phyloP scores from a whole-genome alignment of 2,113 vertebrate genomes.

The Poecilia latipinna region DNA sequence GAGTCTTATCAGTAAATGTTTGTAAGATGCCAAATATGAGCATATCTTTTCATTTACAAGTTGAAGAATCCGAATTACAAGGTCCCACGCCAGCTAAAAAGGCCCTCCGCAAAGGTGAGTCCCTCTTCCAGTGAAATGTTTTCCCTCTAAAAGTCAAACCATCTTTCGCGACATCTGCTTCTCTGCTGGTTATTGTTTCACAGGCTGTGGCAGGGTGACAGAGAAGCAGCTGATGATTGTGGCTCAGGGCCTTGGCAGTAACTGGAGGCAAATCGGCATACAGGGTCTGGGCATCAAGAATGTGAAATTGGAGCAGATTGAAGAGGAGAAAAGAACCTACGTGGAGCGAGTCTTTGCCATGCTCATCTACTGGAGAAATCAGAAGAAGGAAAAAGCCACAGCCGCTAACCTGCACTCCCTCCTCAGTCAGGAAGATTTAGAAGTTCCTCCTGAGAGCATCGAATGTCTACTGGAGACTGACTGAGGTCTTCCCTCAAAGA shows the following conservation, averaged over 20 bases:
- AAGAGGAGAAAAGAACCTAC: conserved; percentile 63
- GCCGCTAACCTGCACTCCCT: conserved; percentile 66
- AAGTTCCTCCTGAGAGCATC: conserved; percentile 54
- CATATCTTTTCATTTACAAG: not conserved
- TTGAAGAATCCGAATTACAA: not conserved
- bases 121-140: not conserved
- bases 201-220: conserved; percentile 59
- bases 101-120: conserved; percentile 49
- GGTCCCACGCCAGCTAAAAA: conserved; percentile 28
- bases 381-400: conserved; percentile 66
- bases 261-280: conserved; percentile 76
- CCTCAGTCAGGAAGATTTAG: conserved; percentile 60
- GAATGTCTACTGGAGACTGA: conserved; percentile 63
- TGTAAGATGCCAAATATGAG: no score
- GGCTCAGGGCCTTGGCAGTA: conserved; percentile 60
- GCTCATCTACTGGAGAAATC: conserved; percentile 66
- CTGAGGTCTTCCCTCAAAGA: conserved; percentile 22
- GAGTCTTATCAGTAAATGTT: not conserved
- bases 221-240: conserved; percentile 79
- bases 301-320: conserved; percentile 75
- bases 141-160: not conserved
- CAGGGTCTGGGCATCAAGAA: conserved; percentile 60
- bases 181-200: not conserved
- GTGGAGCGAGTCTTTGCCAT: conserved; percentile 74
- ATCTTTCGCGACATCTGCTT: not conserved